Conservation (phyloP, 2,113 vertebrate genomes). For the Aegithalos caudatus region DNA sequence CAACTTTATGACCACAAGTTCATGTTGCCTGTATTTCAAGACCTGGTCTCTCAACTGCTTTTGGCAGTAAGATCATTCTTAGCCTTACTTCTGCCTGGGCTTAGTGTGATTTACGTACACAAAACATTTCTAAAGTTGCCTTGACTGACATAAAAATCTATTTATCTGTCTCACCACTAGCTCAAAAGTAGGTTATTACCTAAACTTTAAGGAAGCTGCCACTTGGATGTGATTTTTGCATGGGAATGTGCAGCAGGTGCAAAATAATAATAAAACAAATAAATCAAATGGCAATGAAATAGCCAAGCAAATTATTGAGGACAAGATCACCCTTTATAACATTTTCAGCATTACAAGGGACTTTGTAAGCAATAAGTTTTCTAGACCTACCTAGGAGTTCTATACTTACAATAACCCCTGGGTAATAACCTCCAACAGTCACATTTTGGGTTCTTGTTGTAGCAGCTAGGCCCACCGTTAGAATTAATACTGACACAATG, state of each 20-base stretch:
- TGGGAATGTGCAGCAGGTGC: slow-evolving; percentile 53
- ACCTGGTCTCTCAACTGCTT: not conserved
- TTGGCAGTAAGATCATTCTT: not conserved
- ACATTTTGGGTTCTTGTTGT: slow-evolving; percentile 98
- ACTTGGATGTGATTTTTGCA: slow-evolving; percentile 20
- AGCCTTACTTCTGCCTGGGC: not conserved
- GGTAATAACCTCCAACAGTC: slow-evolving; percentile 97
- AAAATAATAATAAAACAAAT: slow-evolving; percentile 56
- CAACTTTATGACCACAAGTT: not conserved
- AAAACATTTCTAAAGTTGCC: not conserved
- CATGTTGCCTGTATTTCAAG: not conserved
- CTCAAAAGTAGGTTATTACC: not conserved
- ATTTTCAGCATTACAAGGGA: slow-evolving; percentile 15
- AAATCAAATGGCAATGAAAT: slow-evolving; percentile 42
- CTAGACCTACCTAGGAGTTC: slow-evolving; percentile 60
- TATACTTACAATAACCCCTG: slow-evolving; percentile 95
- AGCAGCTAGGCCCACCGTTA: slow-evolving; percentile 92
- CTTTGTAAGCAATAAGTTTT: slow-evolving; percentile 36
- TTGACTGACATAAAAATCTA: not conserved
- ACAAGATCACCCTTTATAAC: slow-evolving; percentile 28
- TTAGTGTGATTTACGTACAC: not conserved
- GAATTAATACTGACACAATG: slow-evolving; percentile 92
- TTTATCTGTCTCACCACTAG: not conserved
- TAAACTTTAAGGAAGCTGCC: not conserved
- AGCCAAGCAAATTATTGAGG: slow-evolving; percentile 45